Evolutionary conservation across 2,888 invertebrate species (phyloP), one percentile per base, ranked within the genome.

Genomic region (Phortica magna): DNA sequence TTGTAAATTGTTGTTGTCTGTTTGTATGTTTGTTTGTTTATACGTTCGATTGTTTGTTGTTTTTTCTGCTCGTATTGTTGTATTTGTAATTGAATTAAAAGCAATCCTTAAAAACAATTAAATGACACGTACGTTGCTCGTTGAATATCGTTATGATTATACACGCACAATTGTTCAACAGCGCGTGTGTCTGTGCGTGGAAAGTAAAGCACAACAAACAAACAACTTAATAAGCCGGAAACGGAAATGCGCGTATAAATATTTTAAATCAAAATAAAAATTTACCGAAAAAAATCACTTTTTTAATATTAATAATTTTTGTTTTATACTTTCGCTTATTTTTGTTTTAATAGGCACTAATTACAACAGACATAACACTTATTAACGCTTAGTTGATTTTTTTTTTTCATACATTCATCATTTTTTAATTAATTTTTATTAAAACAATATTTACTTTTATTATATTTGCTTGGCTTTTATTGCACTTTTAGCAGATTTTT

Each of bases 91-190:
- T 79, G 72, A 75, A 79, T 75, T 71, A 22, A 70, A 55, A 73
- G 77, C 79, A 85, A 85, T 88, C 85, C 85, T 88, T 81, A 76
- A 83, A 85, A 88, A 85, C 87, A 85, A 85, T 85, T 88, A 81
- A 85, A 85, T 81, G 85, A 85, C 85, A 85, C 85, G 85, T 55
- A 48, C 55, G 41, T 9, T 7, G 85, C 31, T 19, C 55, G 41
- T 9, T 7, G 31, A 75, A 67, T 31, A 72, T 43, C 48, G 68
- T 68, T 72, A 74, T 48, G 31, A 17, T 48, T 10, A 48, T 12
- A 14, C 48, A 12, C 10, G 9, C n/a, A 48, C 48, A 2, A 14
- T 48, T 31, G 31, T 64, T n/a, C n/a, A n/a, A n/a, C 0, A 64
- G 31, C 5, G 39, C 7, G 39, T 7, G 10, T 22, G 19, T 22